Evolutionary conservation across 1,140 invertebrate species (phyloP), one percentile per base, ranked within the genome.

Genomic region (Macrotrachela quadricornifera): DNA sequence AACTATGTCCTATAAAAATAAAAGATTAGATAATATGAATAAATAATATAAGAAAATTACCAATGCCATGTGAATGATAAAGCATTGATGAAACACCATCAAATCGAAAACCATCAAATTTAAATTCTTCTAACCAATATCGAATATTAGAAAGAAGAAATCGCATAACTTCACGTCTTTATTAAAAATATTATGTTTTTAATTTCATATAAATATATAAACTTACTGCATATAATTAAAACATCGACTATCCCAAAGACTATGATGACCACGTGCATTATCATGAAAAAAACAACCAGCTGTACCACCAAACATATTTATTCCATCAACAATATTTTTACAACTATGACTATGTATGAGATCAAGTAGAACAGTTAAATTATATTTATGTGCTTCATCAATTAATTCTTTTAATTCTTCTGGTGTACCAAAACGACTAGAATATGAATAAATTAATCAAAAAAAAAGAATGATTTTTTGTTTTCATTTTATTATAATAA

Each of bases 71-170:
- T 10, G 83, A 85, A 70, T 97, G 92, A 68, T 97, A 99, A 54
- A 99, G 63, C 90, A 99, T 99, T 0, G 92, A 97, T 0, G 92
- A 96, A 0, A 97, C 87, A 8, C 94, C 94, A 73, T 99, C 94
- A 72, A 96, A 95, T 30, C 87, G 79, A 64, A 88, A 99, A 47
- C 94, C 94, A 75, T 99, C 94, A 71, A 99, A 99, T 43, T 79
- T 74, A 68, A 95, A 99, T 65, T 92, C 86, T 56, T 96, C 87
- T 62, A 90, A 78, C 73, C 90, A 99, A 85, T 85, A 97, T 46
- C 86, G 75, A 13, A 97, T 72, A 73, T 99, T 99, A 0, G 92
- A 97, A 3, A 97, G 69, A 49, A 99, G 70, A 70, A 97, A 99
- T 57, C 90, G 75, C 49, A 94, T 62, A 6, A 95, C 88, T 73